Conservation (phyloP, 2,113 vertebrate genomes). For the Psilopsiagon aurifrons region DNA sequence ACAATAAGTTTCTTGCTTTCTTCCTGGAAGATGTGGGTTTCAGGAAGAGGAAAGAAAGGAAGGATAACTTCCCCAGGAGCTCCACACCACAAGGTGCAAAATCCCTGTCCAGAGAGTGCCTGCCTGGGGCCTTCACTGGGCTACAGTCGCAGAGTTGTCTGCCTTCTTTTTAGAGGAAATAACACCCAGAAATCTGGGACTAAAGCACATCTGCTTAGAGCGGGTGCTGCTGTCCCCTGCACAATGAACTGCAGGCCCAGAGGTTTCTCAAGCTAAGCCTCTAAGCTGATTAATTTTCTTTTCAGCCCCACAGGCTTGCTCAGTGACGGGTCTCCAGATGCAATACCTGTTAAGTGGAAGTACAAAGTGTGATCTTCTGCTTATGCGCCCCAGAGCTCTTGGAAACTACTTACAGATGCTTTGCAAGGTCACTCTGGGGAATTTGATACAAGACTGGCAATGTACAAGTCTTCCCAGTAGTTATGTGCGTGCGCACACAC, state of each 20-base stretch:
- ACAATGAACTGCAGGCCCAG: neutral
- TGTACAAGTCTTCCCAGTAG: neutral
- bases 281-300: neutral
- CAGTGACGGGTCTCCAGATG: neutral
- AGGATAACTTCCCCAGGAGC: neutral
- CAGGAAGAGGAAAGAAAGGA: neutral
- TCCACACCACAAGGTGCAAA: neutral
- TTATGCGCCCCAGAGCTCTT: neutral
- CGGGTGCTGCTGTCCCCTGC: neutral
- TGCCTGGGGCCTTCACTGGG: neutral
- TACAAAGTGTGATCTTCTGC: neutral
- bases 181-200: neutral
- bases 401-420: neutral
- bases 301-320: neutral
- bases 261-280: neutral
- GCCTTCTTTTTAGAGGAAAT: neutral
- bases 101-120: neutral
- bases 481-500: accelerated
- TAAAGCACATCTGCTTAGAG: neutral
- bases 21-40: neutral
- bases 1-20: neutral
- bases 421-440: neutral
- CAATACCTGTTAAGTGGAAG: neutral
- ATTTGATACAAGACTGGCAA: accelerated
- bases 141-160: neutral